A percentile compares a stretch with the other conserved stretches of the same genome.
These are phyloP conservation scores for Dufourea novaeangliae DNA, from an alignment of 1,140 invertebrate species.

Conservation along the genomic window DNA sequence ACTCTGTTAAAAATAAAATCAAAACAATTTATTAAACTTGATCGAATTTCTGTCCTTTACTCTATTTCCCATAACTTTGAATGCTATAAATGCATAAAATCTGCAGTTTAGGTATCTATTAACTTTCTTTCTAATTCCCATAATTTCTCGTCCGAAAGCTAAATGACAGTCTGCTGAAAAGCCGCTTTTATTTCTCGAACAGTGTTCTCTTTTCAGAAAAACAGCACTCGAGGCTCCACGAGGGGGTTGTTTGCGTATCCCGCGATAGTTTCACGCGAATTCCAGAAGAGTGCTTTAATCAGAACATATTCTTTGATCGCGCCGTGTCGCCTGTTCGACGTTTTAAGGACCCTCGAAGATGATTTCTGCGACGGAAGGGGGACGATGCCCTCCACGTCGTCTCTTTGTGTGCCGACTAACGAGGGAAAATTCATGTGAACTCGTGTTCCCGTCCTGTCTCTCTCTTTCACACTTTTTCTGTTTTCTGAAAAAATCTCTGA, in stretches of 20 bases:
- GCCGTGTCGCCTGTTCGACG: slow-evolving; percentile 6
- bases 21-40: no score
- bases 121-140: no score
- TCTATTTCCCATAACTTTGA: no score
- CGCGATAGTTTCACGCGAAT: slow-evolving; percentile 7
- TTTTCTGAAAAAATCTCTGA: slow-evolving; percentile 35
- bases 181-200: no score
- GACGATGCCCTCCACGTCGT: slow-evolving; percentile 5
- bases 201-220: background rate
- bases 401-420: slow-evolving; percentile 55
- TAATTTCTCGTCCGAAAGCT: no score
- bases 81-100: no score
- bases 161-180: no score
- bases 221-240: background rate
- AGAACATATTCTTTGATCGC: slow-evolving; percentile 53
- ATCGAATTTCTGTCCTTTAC: no score
- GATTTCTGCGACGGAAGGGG: slow-evolving; percentile 31
- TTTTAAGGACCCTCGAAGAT: slow-evolving; percentile 42
- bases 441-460: slow-evolving; percentile 38
- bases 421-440: slow-evolving; percentile 61
- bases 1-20: no score
- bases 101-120: no score
- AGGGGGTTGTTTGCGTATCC: background rate
- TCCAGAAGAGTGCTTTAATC: slow-evolving; percentile 43
- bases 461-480: background rate